These are phyloP conservation scores for Ciona savignyi DNA, from an alignment of 23 tunicate genomes.

Conservation along the genomic window DNA sequence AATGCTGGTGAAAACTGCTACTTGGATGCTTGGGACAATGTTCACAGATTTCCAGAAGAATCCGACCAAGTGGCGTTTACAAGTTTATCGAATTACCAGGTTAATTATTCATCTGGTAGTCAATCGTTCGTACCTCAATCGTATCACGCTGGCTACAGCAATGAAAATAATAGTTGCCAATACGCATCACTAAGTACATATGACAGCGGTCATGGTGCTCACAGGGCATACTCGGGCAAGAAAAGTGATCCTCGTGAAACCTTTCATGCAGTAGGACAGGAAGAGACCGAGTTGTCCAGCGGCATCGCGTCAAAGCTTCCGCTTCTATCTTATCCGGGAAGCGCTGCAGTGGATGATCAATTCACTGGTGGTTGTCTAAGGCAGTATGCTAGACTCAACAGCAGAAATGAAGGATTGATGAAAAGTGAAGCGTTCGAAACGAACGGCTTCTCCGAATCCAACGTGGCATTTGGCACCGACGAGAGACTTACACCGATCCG, in stretches of 20 bases:
- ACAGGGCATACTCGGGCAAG: neutral
- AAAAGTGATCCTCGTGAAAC: neutral
- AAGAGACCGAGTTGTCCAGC: slow-evolving; percentile 18
- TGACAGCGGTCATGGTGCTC: neutral
- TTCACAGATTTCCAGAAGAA: neutral
- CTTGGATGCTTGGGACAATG: slow-evolving; percentile 19
- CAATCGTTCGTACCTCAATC: neutral
- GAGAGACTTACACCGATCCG: neutral
- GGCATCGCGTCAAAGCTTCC: slow-evolving; percentile 63
- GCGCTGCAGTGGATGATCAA: slow-evolving; percentile 10
- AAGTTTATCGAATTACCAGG: neutral
- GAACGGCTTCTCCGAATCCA: slow-evolving; percentile 18
- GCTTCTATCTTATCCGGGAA: slow-evolving; percentile 25
- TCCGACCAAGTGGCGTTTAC: slow-evolving; percentile 4
- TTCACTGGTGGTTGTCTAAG: slow-evolving; percentile 20
- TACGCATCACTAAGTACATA: neutral
- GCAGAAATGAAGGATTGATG: neutral
- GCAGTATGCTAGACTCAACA: slow-evolving; percentile 6
- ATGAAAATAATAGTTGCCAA: neutral
- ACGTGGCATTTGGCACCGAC: neutral
- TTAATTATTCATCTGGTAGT: neutral
- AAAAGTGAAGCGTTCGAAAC: slow-evolving; percentile 26
- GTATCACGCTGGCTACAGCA: neutral
- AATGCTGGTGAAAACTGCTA: neutral
- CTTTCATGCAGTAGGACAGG: slow-evolving; percentile 1